Evolutionary conservation across 23 tunicate species (phyloP).

Genomic region (Clavelina lepadiformis): DNA sequence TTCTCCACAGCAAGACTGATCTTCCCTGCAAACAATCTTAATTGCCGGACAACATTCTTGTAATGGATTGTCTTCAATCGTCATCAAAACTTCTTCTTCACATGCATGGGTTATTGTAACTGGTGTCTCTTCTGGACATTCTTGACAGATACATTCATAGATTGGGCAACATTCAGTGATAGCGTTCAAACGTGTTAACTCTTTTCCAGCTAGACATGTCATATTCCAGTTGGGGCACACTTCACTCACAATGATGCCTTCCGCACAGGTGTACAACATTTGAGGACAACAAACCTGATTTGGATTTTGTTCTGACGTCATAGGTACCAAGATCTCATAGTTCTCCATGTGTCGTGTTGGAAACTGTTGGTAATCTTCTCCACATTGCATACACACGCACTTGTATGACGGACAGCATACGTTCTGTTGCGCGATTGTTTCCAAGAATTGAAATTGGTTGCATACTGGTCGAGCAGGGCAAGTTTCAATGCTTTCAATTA

Average conservation of each 20-base stretch:
- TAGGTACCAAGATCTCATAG: neutral
- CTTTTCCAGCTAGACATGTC: constrained; percentile 8
- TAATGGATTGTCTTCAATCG: constrained; percentile 36
- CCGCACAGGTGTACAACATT: constrained; percentile 10
- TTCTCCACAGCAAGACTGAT: constrained; percentile 25
- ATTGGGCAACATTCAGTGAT: constrained; percentile 32
- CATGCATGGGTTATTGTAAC: constrained; percentile 8
- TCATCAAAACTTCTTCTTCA: constrained; percentile 15
- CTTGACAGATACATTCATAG: constrained; percentile 27
- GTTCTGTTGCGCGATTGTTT: neutral
- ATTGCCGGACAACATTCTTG: constrained; percentile 38
- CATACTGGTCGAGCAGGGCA: neutral
- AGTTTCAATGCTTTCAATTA: neutral
- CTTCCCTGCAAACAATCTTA: constrained; percentile 29
- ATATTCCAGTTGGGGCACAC: constrained; percentile 33
- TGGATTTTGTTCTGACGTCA: constrained; percentile 3
- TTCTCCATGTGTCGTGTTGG: constrained; percentile 5
- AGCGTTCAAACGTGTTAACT: neutral
- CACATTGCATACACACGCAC: constrained; percentile 43
- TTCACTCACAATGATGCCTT: neutral
- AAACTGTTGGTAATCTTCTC: neutral
- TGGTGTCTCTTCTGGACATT: constrained; percentile 3
- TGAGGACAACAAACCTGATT: constrained; percentile 37
- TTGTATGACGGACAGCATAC: constrained; percentile 26
- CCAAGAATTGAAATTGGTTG: neutral